Conservation (phyloP, 2,113 vertebrate genomes). For the Cheirogaleus medius region DNA sequence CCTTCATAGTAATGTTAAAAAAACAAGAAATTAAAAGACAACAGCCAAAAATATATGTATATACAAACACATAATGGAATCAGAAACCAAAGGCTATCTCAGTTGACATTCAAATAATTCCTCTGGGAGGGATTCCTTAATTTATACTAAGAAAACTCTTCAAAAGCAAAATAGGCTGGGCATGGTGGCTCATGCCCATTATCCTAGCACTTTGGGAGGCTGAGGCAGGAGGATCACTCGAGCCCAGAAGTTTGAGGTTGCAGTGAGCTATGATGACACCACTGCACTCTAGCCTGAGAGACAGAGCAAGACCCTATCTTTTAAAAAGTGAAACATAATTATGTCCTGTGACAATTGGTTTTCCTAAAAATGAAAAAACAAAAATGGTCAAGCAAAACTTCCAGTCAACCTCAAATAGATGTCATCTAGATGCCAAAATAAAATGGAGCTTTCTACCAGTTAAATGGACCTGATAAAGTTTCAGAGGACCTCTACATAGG, state of each 20-base stretch:
- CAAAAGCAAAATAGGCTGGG: background rate
- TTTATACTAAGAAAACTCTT: background rate
- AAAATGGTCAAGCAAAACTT: background rate
- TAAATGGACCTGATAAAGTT: fast-evolving
- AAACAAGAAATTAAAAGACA: background rate
- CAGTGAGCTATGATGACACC: no score
- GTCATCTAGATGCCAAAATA: background rate
- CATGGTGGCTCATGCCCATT: no score
- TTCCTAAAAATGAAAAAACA: background rate
- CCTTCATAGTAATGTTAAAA: background rate
- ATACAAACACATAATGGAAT: background rate
- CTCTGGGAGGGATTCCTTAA: background rate
- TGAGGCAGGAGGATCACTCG: no score
- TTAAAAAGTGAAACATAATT: background rate
- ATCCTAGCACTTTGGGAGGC: no score
- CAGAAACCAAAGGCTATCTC: background rate
- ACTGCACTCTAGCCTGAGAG: no score
- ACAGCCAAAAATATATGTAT: background rate
- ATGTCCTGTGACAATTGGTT: background rate
- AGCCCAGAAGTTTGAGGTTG: no score
- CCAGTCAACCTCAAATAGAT: background rate
- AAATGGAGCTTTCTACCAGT: background rate
- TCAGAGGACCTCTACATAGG: background rate
- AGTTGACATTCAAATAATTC: background rate
- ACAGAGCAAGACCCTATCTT: no score